Evolutionary conservation across 2,888 invertebrate species (phyloP), one percentile per base, ranked within the genome.

Genomic region (Ganaspis brasiliensis): DNA sequence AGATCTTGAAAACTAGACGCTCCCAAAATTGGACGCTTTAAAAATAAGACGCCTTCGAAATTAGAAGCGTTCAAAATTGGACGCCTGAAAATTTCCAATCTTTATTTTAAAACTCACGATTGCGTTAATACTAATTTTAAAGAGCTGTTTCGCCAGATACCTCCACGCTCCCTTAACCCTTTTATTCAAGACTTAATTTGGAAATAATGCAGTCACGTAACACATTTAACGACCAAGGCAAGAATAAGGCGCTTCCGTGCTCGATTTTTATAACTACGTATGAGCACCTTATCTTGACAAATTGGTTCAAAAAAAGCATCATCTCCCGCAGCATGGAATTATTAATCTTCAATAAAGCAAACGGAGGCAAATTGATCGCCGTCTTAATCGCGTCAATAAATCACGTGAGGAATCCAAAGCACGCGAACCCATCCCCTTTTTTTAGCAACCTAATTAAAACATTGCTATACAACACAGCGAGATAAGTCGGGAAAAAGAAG

Each of bases 371-470:
- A 67, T 67, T 67, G 67, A 67, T 67, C 67, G 67, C 26, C 67
- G 67, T 67, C 67, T 49, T 67, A 67, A 67, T 67, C 67, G 67
- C 9, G 67, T 45, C 45, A 67, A 67, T 67, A 67, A 67, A 67
- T 67, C 67, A 67, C 45, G 45, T 24, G 10, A 24, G 67, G 67
- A 67, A 67, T 67, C 45, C 45, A 67, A 67, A 67, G 67, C 67
- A 67, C 67, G 77, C 73, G 52, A 67, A 67, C 45, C 45, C 40
- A 24, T 45, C 67, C 67, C 26, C 45, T 31, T 72, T 56, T 52
- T 77, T 77, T 73, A 63, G 72, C 71, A 77, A 73, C 57, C 79
- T 79, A 81, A 83, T 83, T 83, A 83, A 77, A 83, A 77, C 74
- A 52, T 80, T 61, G 49, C 75, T 52, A 24, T 70, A 67, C 72